These are phyloP conservation scores for Myotis findleyi DNA, from an alignment of 2,797 vertebrate genomes.

Conservation along the genomic window DNA sequence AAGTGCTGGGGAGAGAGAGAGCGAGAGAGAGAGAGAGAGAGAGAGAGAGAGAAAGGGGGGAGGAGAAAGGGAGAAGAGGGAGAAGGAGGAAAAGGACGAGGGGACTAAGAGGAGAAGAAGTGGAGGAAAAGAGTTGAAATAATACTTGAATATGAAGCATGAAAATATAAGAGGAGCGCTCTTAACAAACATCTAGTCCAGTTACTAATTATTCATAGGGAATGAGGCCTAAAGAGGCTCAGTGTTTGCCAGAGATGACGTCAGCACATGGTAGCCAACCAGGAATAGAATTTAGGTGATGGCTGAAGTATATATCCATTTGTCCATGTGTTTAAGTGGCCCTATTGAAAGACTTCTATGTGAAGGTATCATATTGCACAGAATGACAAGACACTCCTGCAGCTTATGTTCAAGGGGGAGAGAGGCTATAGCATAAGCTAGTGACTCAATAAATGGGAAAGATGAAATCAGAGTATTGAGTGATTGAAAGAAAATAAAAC, in stretches of 20 bases:
- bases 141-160: neutral
- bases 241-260: neutral
- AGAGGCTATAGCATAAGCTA: neutral
- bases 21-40: neutral
- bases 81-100: neutral
- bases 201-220: neutral
- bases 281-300: neutral
- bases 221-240: neutral
- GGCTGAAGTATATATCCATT: neutral
- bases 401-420: neutral
- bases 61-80: neutral
- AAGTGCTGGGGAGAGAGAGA: neutral
- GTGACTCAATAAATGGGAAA: neutral
- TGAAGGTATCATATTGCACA: neutral
- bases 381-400: neutral
- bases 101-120: neutral
- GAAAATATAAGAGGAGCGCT: neutral
- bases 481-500: constrained; percentile 12
- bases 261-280: neutral
- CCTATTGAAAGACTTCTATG: neutral
- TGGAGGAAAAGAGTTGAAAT: neutral
- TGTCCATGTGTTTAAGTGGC: neutral
- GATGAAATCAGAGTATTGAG: neutral
- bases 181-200: neutral
- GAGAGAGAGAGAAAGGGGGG: neutral